Evolutionary conservation across 2,113 vertebrate species (phyloP), one percentile per base, ranked within the genome.

Genomic region (Istiophorus platypterus): DNA sequence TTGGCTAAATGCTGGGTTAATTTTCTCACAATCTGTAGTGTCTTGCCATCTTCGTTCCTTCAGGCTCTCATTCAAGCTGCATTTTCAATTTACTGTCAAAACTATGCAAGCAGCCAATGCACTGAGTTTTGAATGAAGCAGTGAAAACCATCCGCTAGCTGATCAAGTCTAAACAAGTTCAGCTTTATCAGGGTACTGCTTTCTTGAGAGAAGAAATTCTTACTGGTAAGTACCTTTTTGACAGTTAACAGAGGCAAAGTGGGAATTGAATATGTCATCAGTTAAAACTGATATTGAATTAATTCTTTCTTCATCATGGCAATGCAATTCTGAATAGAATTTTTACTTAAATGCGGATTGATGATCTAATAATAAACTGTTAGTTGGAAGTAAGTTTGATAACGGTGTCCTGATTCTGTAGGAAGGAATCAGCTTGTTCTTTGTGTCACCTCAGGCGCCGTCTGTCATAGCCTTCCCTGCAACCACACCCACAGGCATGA

Each of bases 381-480:
- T 13, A 5, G 41, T 14, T 13, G 5, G 24, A 34, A 29, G 31
- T 20, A 37, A 29, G 31, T 20, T 8, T 0, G 7, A 29, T 22
- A 31, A 7, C n/a, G 20, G 73, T 78, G 88, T 63, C 76, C 87
- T 87, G 37, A 47, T 76, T 89, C 24, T 52, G n/a, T 62, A 41
- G 39, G 39, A 29, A 72, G 42, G 41, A 64, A 57, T 89, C 54
- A 63, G 68, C 57, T 83, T 67, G 15, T 80, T 72, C 49, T 74
- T 51, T 72, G 17, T 93, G 81, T 94, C 67, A 27, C 86, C 31
- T 85, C 89, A 99, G 98, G 97, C 97, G 45, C 97, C 97, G 10
- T 97, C 98, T 37, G 95, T 99, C 81, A 97, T 99, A 97, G 97
- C 97, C 24, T 99, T 97, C 91, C 97, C 98, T 88, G 97, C 97